Evolutionary conservation across 2,888 invertebrate species (phyloP), one percentile per base, ranked within the genome.

Genomic region (Yponomeuta sedellus): DNA sequence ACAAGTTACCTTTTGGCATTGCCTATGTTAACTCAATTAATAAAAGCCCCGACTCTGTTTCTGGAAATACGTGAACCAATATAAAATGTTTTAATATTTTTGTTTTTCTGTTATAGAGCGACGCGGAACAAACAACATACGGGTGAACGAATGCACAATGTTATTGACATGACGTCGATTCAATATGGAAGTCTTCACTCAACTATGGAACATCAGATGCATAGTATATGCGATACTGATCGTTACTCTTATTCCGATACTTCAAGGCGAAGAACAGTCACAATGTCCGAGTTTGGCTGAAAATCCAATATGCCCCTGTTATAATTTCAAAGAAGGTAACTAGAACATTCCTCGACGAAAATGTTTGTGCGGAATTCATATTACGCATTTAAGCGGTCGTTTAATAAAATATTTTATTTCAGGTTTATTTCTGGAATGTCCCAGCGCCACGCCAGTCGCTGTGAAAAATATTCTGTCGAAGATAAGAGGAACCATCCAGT

Each of bases 371-470:
- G 20, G 2, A n/a, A 16, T 61, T 28, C 22, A 34, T 28, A 6
- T 62, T 28, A 19, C 25, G 25, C 28, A 34, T 64, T 25, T 28
- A 8, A 16, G 63, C 20, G 39, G 8, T 58, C 28, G 62, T 25
- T 11, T 28, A 28, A 16, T 34, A 28, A n/a, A n/a, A 11, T 62
- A n/a, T 28, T 34, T 25, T 73, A 69, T 91, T 87, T 70, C 89
- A 94, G 94, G 97, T 68, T 92, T 97, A 70, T 97, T 96, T 89
- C 92, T 97, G 77, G 97, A 97, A 86, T 97, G 97, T 82, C 96
- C 97, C 59, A 96, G 95, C 65, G 96, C 96, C 61, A 95, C 96
- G 66, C 94, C 95, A 61, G 92, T 92, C 70, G 94, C 95, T 64
- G 92, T 97, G 72, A 94, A 94, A 80, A 92, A 93, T 73, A 95